Evolutionary conservation across 23 tunicate species (phyloP), one percentile per base, ranked within the genome.

Genomic region (Corella eumyota): DNA sequence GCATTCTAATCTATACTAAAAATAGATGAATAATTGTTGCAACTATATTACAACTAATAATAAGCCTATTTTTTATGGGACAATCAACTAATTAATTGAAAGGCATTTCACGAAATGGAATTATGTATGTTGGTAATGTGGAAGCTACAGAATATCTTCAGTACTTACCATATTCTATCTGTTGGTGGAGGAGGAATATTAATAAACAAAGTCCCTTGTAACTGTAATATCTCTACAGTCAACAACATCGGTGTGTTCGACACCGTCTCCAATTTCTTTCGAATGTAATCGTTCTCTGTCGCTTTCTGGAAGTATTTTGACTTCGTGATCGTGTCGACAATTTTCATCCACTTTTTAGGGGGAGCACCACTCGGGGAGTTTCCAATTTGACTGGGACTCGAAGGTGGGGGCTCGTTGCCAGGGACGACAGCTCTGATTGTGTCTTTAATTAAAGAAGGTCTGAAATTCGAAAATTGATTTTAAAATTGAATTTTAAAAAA

Each of bases 131-230:
- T n/a, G n/a, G n/a, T n/a, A n/a, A n/a, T n/a, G n/a, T n/a, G n/a
- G n/a, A n/a, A n/a, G n/a, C n/a, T n/a, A n/a, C n/a, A n/a, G n/a
- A n/a, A n/a, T n/a, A n/a, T n/a, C n/a, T n/a, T 9, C 13, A 11
- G 11, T 6, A 65, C 96, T 38, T 29, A 88, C 96, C 96, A 88
- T 2, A 88, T 35, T 34, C 96, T 31, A 68, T 88, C 96, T 30
- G 88, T 80, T 23, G 96, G 96, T 11, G 96, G 96, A 0, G 96
- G 88, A 6, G 96, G 81, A 26, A 88, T 79, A 51, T 88, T 78
- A 29, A 88, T 30, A n/a, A 61, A 66, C 7, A 88, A 11, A 1
- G 72, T 69, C 1, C 96, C 96, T 21, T 72, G 62, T 50, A 85
- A 45, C 32, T 88, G 71, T 28, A 74, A 58, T 25, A 88, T 47